These are phyloP conservation scores for Apotomis betuletana DNA, from an alignment of 2,888 invertebrate species.

Conservation along the genomic window DNA sequence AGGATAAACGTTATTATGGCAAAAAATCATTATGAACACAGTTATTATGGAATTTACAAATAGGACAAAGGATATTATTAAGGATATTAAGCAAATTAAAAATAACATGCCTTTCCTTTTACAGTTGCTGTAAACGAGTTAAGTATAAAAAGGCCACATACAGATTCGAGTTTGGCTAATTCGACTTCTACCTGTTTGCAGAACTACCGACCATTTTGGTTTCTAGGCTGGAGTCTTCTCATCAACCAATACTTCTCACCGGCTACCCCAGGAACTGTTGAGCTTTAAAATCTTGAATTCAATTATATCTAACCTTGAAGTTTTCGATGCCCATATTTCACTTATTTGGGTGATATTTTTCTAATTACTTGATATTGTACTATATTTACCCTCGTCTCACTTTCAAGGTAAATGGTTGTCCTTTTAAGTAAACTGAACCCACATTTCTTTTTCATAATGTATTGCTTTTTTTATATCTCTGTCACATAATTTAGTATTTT, in stretches of 20 bases:
- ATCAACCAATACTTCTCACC: slow-evolving; percentile 46
- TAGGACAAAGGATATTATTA: too few species aligned
- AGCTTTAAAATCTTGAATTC: slow-evolving; percentile 17
- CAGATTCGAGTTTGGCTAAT: slow-evolving; percentile 68
- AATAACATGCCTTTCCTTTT: slow-evolving; percentile 39
- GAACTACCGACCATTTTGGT: slow-evolving; percentile 56
- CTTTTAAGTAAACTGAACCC: slow-evolving; percentile 45
- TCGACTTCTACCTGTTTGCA: slow-evolving; percentile 56
- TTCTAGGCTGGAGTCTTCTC: slow-evolving; percentile 60
- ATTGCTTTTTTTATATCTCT: slow-evolving; percentile 1
- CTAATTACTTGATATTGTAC: not conserved
- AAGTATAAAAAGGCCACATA: slow-evolving; percentile 70
- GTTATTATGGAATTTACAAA: too few species aligned
- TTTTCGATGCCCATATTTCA: slow-evolving; percentile 27
- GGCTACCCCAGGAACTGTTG: slow-evolving; percentile 20
- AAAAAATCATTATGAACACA: too few species aligned
- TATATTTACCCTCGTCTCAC: slow-evolving; percentile 63
- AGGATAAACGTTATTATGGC: too few species aligned
- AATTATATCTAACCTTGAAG: slow-evolving; percentile 5
- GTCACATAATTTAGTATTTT: too few species aligned
- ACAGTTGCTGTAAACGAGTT: slow-evolving; percentile 79
- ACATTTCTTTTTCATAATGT: not conserved
- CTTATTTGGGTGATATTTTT: slow-evolving; percentile 45
- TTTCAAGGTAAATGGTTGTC: slow-evolving; percentile 73
- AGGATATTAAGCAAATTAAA: too few species aligned